These are phyloP conservation scores for Cariama cristata DNA, from an alignment of 2,113 vertebrate genomes.

Conservation along the genomic window DNA sequence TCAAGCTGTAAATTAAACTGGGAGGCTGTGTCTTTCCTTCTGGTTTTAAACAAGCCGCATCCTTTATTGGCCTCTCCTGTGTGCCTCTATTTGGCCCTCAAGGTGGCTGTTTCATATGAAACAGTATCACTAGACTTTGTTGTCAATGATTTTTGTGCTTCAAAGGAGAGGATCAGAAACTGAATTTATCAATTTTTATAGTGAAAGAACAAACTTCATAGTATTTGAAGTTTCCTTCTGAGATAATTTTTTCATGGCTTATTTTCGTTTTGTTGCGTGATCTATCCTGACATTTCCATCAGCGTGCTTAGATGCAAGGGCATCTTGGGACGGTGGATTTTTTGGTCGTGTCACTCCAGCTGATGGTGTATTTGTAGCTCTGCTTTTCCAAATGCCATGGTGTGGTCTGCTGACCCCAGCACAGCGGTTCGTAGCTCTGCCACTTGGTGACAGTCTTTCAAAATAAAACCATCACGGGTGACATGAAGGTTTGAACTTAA, in stretches of 20 bases:
- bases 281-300: fast-evolving
- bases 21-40: neutral
- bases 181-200: neutral
- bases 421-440: neutral
- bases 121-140: neutral
- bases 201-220: neutral
- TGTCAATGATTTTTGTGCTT: neutral
- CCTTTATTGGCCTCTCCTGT: neutral
- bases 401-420: neutral
- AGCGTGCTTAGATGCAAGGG: neutral
- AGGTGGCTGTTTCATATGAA: neutral
- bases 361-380: neutral
- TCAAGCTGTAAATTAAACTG: neutral
- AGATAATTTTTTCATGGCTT: neutral
- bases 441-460: slow-evolving; percentile 66
- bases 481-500: neutral
- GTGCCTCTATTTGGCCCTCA: neutral
- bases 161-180: slow-evolving; percentile 17
- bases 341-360: neutral
- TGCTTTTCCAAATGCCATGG: neutral
- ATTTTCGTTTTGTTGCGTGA: neutral
- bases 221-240: neutral
- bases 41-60: neutral
- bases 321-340: neutral
- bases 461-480: neutral